phyloP scores from a whole-genome alignment of 2,797 vertebrate species.

The Fringilla coelebs region DNA sequence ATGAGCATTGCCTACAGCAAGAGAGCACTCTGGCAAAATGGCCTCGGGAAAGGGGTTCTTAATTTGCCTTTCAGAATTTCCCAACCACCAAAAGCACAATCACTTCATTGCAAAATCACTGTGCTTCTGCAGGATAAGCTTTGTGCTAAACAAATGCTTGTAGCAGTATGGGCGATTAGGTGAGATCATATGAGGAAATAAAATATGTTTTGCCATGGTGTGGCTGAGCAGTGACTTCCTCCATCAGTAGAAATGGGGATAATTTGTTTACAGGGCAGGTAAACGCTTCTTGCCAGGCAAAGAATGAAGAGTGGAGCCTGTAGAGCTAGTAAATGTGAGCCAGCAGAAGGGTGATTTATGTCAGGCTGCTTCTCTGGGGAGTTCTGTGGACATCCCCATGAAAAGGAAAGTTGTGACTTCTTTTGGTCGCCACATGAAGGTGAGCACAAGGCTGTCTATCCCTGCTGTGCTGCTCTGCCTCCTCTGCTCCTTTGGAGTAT shows the following conservation, averaged over 20 bases:
- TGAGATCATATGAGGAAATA: conserved; percentile 5
- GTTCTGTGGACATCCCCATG: accelerated
- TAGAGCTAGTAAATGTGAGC: not conserved
- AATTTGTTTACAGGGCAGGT: not conserved
- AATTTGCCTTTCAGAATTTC: conserved; percentile 6
- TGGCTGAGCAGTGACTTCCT: not conserved
- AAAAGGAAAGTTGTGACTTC: not conserved
- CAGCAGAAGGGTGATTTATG: not conserved
- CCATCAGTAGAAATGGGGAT: not conserved
- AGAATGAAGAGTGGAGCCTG: not conserved
- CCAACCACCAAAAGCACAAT: not conserved
- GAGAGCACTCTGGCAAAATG: not conserved
- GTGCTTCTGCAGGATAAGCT: not conserved
- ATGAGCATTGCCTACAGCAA: not conserved
- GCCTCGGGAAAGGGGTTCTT: not conserved
- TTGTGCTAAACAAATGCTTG: not conserved
- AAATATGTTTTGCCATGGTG: not conserved
- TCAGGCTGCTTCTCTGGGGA: not conserved
- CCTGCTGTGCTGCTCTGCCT: not conserved
- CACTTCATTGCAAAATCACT: conserved; percentile 2
- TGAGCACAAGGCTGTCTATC: not conserved
- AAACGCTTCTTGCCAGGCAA: not conserved
- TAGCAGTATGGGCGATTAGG: not conserved
- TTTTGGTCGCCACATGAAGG: not conserved
- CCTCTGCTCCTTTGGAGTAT: not conserved